A percentile compares a stretch with the other conserved stretches of the same genome.
Conservation (phyloP, 2,888 invertebrate species). For the Tipula lateralis region DNA sequence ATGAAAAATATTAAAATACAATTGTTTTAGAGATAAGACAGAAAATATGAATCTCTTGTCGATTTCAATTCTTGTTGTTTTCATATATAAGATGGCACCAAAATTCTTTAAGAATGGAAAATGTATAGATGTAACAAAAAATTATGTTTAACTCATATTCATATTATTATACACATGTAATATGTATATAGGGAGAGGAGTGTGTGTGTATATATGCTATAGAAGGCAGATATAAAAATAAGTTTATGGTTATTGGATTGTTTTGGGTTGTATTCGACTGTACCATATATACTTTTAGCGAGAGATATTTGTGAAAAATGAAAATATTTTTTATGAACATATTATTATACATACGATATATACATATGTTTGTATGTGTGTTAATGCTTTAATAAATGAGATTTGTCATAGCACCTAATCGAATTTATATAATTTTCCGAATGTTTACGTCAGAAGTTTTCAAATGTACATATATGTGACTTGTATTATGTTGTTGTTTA, state of each 20-base stretch:
- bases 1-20: not conserved
- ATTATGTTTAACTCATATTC: not conserved
- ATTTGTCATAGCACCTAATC: not conserved
- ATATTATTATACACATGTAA: not conserved
- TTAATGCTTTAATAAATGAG: not conserved
- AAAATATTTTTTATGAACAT: not conserved
- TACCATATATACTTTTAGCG: not conserved
- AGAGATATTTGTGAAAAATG: not conserved
- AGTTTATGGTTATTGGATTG: slow-evolving; percentile 19
- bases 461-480: too few species aligned
- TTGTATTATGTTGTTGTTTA: too few species aligned
- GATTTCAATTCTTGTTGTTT: not conserved
- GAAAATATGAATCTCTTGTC: not conserved
- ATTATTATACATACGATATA: not conserved
- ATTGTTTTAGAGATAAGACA: not conserved
- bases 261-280: not conserved
- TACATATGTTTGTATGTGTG: not conserved
- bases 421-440: not conserved
- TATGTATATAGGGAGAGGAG: not conserved
- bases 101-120: not conserved
- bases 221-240: not conserved
- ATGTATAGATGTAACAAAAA: not conserved
- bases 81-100: not conserved
- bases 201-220: not conserved
- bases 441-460: not conserved